These are phyloP conservation scores for Ellobius talpinus DNA, from an alignment of 2,113 vertebrate species.

Conservation along the genomic window DNA sequence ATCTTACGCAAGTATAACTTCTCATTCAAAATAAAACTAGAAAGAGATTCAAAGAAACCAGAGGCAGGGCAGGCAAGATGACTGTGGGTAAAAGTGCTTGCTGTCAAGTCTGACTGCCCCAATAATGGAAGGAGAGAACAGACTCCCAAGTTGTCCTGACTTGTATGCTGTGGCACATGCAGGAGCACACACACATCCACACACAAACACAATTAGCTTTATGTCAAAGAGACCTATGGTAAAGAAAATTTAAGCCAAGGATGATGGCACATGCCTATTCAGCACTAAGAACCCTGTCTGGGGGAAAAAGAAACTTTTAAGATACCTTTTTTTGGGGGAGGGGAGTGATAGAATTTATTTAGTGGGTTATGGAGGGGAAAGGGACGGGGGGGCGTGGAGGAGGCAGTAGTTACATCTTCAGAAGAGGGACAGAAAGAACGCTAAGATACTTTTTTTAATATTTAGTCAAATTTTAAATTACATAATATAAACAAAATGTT, in stretches of 20 bases:
- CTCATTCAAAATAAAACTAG: constrained; percentile 56
- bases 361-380: no score
- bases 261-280: neutral
- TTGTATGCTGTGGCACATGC: neutral
- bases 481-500: neutral
- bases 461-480: constrained; percentile 15
- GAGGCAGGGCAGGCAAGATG: neutral
- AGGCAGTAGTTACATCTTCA: no score
- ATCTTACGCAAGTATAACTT: constrained; percentile 43
- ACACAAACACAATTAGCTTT: neutral
- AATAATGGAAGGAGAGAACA: neutral
- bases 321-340: neutral
- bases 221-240: neutral
- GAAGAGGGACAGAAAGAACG: no score
- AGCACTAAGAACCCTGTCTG: neutral
- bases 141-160: neutral
- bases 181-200: neutral
- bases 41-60: neutral
- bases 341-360: no score
- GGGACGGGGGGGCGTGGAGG: no score
- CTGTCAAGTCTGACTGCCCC: neutral
- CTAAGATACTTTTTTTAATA: neutral
- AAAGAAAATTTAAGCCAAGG: constrained; percentile 34
- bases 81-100: neutral
- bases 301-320: neutral